phyloP scores from a whole-genome alignment of 2,888 invertebrate genomes.

The Lasioglossum vierecki region DNA sequence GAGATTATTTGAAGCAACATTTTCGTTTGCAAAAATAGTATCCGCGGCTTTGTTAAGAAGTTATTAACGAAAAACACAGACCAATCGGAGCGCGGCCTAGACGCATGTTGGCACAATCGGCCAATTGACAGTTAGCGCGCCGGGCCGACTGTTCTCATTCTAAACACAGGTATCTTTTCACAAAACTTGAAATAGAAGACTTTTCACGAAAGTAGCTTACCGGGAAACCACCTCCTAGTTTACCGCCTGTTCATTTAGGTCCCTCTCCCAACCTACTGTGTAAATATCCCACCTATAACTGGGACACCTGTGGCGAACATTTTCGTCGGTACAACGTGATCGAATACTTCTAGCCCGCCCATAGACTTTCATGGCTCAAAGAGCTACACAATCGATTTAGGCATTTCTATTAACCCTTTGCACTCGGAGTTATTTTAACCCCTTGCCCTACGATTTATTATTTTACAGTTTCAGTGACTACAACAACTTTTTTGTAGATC shows the following conservation, averaged over 20 bases:
- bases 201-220: slow-evolving; percentile 40
- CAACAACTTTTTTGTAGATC: no score
- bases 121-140: no score
- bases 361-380: slow-evolving; percentile 21
- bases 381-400: slow-evolving; percentile 1
- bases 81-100: no score
- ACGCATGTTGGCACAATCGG: no score
- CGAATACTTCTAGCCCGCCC: slow-evolving; percentile 5
- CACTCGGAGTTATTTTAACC: no score
- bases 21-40: no score
- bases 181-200: slow-evolving; percentile 3
- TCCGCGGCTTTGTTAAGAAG: no score
- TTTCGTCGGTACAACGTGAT: slow-evolving; percentile 28
- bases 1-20: no score
- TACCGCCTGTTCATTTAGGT: slow-evolving; percentile 29
- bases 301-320: slow-evolving; percentile 61
- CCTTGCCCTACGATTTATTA: no score
- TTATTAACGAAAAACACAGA: no score
- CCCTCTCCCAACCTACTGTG: slow-evolving; percentile 41
- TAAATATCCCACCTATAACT: slow-evolving; percentile 55
- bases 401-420: neutral
- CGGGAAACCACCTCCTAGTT: slow-evolving; percentile 54
- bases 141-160: no score
- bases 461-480: no score
- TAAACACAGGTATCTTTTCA: neutral